These are phyloP conservation scores for Ichneumoninae sp. DNA, from an alignment of 2,888 invertebrate species.

Conservation along the genomic window DNA sequence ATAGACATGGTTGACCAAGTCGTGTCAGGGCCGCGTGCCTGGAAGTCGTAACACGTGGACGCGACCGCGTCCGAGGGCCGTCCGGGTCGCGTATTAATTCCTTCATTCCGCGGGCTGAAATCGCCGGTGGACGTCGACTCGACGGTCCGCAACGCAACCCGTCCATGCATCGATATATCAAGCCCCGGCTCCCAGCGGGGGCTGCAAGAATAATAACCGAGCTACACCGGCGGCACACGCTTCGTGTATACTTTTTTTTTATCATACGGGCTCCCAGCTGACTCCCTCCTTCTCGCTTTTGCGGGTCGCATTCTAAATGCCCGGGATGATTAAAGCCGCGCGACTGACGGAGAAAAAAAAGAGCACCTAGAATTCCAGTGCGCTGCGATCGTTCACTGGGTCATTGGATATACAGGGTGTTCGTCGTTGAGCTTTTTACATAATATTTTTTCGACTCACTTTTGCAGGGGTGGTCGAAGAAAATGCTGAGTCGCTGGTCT, in stretches of 20 bases:
- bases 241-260: conserved; percentile 51
- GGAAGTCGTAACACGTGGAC: conserved; percentile 58
- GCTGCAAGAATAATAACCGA: conserved; percentile 51
- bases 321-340: conserved; percentile 43
- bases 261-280: conserved; percentile 29
- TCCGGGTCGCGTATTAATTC: conserved; percentile 60
- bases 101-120: conserved; percentile 58
- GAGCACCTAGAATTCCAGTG: conserved; percentile 14
- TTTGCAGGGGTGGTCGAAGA: neutral
- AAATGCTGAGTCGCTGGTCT: neutral
- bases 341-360: neutral
- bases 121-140: conserved; percentile 20
- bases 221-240: conserved; percentile 40
- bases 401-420: conserved; percentile 16
- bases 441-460: neutral
- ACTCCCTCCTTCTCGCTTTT: conserved; percentile 48
- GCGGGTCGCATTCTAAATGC: conserved; percentile 46
- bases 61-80: conserved; percentile 43
- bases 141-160: conserved; percentile 31
- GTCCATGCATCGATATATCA: conserved; percentile 54
- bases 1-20: conserved; percentile 57
- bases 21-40: conserved; percentile 62
- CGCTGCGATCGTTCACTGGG: conserved; percentile 17
- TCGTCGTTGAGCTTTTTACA: neutral
- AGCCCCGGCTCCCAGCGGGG: conserved; percentile 12